Evolutionary conservation across 1,140 invertebrate species (phyloP).

Genomic region (Pseudoatta argentina): DNA sequence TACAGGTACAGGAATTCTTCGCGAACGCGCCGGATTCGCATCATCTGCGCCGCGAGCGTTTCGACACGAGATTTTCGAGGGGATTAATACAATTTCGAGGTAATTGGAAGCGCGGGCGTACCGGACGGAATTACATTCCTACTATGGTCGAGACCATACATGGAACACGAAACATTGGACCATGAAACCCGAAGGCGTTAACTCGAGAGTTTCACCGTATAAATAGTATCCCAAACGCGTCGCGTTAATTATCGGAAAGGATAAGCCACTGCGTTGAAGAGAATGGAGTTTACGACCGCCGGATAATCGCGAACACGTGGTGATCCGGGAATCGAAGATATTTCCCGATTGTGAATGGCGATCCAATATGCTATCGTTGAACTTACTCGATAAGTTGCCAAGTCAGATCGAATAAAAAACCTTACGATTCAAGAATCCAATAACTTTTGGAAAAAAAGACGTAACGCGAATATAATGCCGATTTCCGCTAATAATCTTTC

Average conservation of each 20-base stretch:
- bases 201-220: constrained; percentile 60
- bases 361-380: background rate
- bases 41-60: constrained; percentile 69
- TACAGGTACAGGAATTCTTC: background rate
- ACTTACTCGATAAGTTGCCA: background rate
- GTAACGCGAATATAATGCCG: background rate
- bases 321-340: background rate
- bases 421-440: background rate
- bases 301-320: constrained; percentile 43
- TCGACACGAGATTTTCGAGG: constrained; percentile 73
- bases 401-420: background rate
- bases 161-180: constrained; percentile 24
- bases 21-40: constrained; percentile 20
- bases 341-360: background rate
- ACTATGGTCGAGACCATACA: constrained; percentile 4
- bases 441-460: background rate
- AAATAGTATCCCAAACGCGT: constrained; percentile 69
- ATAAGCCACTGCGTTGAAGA: constrained; percentile 66
- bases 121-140: constrained; percentile 68
- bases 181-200: constrained; percentile 50
- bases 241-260: constrained; percentile 75
- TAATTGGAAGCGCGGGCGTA: constrained; percentile 74
- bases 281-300: constrained; percentile 62
- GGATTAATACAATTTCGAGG: constrained; percentile 76
- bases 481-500: background rate